Evolutionary conservation across 1,140 invertebrate genomes (phyloP).

Genomic region (Lucilia cuprina): DNA sequence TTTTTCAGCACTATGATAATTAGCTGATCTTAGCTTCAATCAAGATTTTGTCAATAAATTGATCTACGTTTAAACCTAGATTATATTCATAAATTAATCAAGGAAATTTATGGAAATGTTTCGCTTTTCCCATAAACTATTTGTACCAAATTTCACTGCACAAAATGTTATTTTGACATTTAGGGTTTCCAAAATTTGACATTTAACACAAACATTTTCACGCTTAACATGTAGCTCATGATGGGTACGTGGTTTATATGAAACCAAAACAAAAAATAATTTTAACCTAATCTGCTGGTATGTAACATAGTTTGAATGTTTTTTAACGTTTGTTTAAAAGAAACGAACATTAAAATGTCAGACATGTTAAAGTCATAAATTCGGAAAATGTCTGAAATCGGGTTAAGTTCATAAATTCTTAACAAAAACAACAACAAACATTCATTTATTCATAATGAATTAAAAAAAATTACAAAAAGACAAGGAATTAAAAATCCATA

Average conservation of each 20-base stretch:
- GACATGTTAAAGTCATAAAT: constrained; percentile 11
- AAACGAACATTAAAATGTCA: neutral
- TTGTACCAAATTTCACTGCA: neutral
- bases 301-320: no score
- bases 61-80: no score
- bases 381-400: constrained; percentile 8
- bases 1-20: no score
- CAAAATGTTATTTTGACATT: neutral
- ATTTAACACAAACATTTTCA: neutral
- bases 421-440: neutral
- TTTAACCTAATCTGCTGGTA: neutral
- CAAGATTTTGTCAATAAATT: no score
- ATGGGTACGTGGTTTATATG: neutral
- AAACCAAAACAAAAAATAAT: neutral
- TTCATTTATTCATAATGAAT: neutral
- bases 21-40: no score
- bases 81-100: no score
- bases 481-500: neutral
- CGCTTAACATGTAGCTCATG: neutral
- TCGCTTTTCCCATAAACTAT: no score
- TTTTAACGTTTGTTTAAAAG: neutral
- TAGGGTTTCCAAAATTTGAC: neutral
- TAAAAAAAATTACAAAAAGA: neutral
- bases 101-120: no score
- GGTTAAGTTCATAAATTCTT: constrained; percentile 14